A percentile compares a stretch with the other conserved stretches of the same genome.
Conservation (phyloP, 2,113 vertebrate genomes). For the Struthio camelus region DNA sequence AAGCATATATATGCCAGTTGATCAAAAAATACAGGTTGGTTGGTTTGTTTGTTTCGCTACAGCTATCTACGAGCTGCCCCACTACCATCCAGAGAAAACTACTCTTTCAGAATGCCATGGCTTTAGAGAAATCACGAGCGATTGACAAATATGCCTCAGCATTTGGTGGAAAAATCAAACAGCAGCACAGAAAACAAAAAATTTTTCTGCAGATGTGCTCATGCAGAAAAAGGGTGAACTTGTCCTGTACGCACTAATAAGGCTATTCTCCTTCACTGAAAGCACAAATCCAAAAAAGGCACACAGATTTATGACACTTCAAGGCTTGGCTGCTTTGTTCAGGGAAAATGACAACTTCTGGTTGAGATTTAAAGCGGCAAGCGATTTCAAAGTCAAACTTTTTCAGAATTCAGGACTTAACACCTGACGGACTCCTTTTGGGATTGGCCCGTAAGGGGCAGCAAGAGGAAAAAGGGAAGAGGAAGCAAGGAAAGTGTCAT, state of each 20-base stretch:
- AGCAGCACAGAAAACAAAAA: background rate
- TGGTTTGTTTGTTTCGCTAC: background rate
- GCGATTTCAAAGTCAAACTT: slow-evolving; percentile 3
- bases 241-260: background rate
- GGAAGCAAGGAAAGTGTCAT: background rate
- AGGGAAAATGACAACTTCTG: slow-evolving; percentile 1
- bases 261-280: background rate
- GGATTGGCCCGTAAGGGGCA: background rate
- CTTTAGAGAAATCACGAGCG: background rate
- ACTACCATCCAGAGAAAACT: background rate
- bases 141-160: background rate
- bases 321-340: background rate
- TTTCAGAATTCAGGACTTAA: background rate
- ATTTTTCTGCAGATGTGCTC: background rate
- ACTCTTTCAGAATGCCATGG: background rate
- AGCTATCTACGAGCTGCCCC: background rate
- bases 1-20: background rate
- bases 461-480: background rate
- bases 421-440: background rate
- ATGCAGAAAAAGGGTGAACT: background rate
- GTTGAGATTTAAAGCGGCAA: background rate
- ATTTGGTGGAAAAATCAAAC: background rate
- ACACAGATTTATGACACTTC: background rate
- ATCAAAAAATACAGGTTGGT: background rate
- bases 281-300: background rate